Evolutionary conservation across 2,113 vertebrate genomes (phyloP), one percentile per base, ranked within the genome.

Genomic region (Axis porcinus): DNA sequence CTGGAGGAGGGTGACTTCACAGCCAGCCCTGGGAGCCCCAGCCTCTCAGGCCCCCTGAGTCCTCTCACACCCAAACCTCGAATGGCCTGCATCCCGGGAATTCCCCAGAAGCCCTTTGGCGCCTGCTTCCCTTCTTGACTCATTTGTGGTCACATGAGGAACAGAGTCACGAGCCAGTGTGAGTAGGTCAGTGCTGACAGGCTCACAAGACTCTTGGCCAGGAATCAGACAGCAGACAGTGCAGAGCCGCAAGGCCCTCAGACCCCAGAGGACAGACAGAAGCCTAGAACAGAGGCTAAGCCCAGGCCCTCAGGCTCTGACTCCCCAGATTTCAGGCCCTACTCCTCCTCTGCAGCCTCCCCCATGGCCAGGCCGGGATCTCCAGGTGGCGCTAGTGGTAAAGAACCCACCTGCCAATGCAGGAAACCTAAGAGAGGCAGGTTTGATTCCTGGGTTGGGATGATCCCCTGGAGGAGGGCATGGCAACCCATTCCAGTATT

Each of bases 121-220:
- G 13, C 25, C 91, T 64, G 47, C 76, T 97, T 97, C 97, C 94
- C 47, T 64, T 96, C 79, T 89, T 96, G 97, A 98, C 92, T 97
- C 96, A 96, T 97, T 30, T 11, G 50, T 25, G 87, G 94, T 97
- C 85, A 76, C 86, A 89, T 45, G 62, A 91, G 95, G 57, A 62
- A 43, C 67, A 82, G 5, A 64, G 96, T 97, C 94, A 94, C 25
- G 3, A 94, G 89, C 79, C 85, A 70, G 52, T 3, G 30, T 97
- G 95, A 98, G 74, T 55, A 23, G 88, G 89, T 83, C 95, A 64
- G 23, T 2, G 52, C 84, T 64, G 86, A 93, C 91, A 64, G 30
- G 54, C 94, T 87, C 86, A 83, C 25, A n/a, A 86, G 91, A 94
- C 25, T 8, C 60, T 87, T 14, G 76, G 93, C 94, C 15, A 1